Percentiles rank a stretch among this genome's conserved stretches.
phyloP scores from a whole-genome alignment of 23 tunicate genomes.

The Aplidium turbinatum region DNA sequence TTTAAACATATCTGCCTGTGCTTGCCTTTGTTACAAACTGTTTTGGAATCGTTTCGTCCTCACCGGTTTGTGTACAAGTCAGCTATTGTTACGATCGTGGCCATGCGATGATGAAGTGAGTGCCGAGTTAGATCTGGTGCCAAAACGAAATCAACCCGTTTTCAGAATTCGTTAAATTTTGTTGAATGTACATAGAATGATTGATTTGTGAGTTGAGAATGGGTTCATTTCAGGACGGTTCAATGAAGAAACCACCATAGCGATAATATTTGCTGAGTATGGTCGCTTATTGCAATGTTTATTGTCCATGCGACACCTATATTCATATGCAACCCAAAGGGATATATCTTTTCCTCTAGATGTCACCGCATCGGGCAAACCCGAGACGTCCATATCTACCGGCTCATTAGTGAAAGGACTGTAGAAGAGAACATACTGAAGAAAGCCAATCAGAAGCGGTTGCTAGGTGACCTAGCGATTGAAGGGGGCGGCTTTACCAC shows the following conservation, averaged over 20 bases:
- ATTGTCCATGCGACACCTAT: background rate
- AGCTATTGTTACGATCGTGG: no score
- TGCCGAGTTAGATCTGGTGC: conserved; percentile 43
- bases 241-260: conserved; percentile 31
- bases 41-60: no score
- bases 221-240: background rate
- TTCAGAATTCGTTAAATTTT: background rate
- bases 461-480: conserved; percentile 86
- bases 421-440: conserved; percentile 94
- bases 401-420: conserved; percentile 84
- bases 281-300: background rate
- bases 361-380: conserved; percentile 99
- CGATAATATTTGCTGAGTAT: conserved; percentile 6
- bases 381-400: conserved; percentile 94
- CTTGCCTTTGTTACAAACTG: no score
- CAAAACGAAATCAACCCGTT: background rate
- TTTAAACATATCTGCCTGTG: no score
- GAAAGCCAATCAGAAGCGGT: conserved; percentile 95
- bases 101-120: conserved; percentile 33
- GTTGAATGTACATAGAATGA: background rate
- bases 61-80: no score
- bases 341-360: conserved; percentile 44
- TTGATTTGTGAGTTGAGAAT: background rate
- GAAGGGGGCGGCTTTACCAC: conserved; percentile 97
- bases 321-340: no score